Base-by-base conservation (phyloP, 2,888 invertebrate species). In the Helobdella robusta region DNA sequence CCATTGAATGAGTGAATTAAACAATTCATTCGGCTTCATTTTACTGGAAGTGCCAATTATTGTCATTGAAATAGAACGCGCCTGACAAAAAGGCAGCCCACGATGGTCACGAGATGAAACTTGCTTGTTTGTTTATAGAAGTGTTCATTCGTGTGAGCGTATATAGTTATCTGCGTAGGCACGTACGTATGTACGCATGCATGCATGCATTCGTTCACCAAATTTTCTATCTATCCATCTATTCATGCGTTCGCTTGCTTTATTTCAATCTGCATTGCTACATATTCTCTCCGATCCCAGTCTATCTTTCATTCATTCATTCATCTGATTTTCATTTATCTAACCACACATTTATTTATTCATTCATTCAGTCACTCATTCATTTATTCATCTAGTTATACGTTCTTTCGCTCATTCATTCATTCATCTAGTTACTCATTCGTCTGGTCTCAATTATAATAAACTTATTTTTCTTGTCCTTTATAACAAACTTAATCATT, bases 171-270 rank as follows among this genome's bases (percentile, higher is more conserved):
- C 11, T 40, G n/a, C n/a, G 44, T 40, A 40, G 11, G 44, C n/a
- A 40, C n/a, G 44, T 40, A 40, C n/a, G 44, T 40, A 40, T 40
- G 44, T 40, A 40, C n/a, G 44, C n/a, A 40, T 40, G 44, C 44
- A 40, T 40, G 44, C 48, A 2, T 8, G 23, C 48, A 18, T 6
- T 18, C 15, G 15, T 48, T 11, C 48, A 48, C 15, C 48, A 5
- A 23, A 1, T 6, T 8, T 2, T 25, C 48, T 15, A n/a, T 48
- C 48, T 25, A 8, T 48, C 48, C 2, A 48, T 48, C 48, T 23
- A 48, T 48, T 23, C 8, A 48, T 48, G 20, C 48, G 8, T 48
- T 23, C 48, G 15, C 25, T 25, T 25, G 25, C 15, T 25, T 5
- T 5, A 6, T 18, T 6, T 1, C 25, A 20, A 20, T 23, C 25